A percentile compares a stretch with the other conserved stretches of the same genome.
Conservation (phyloP, 2,113 vertebrate species). For the Phyllostomus discolor region DNA sequence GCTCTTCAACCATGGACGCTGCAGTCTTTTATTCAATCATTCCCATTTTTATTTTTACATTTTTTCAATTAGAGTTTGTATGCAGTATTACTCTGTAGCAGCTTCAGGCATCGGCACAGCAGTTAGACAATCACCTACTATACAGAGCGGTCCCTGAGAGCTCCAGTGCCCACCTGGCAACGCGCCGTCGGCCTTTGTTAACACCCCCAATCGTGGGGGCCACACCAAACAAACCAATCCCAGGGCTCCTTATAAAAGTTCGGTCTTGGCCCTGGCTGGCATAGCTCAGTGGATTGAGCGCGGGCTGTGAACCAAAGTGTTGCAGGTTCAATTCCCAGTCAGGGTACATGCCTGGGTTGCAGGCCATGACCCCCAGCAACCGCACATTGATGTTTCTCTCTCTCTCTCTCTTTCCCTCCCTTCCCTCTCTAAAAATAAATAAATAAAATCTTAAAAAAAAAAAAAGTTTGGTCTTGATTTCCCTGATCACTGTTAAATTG, state of each 20-base stretch:
- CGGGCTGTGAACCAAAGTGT: no score
- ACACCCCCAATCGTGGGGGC: background rate
- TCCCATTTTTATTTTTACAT: background rate
- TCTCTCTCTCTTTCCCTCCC: no score
- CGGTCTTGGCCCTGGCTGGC: no score
- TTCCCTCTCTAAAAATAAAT: no score
- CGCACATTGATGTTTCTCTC: no score
- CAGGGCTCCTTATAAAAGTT: background rate
- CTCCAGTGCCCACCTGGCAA: background rate
- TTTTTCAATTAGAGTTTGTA: background rate
- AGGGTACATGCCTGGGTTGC: no score
- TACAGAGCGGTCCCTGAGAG: background rate
- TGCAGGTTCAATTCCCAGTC: no score
- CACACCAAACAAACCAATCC: background rate
- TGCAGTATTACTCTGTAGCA: background rate
- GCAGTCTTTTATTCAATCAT: background rate
- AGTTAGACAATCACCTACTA: background rate
- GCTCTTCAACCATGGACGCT: background rate
- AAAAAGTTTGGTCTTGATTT: background rate
- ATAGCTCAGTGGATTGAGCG: no score
- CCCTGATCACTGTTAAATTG: background rate
- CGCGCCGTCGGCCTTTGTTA: fast-evolving
- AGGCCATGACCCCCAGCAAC: no score
- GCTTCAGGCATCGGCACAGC: background rate
- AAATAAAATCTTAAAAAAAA: no score